Base-by-base conservation (phyloP, 2,888 invertebrate species). In the Cacoxenus indagator region DNA sequence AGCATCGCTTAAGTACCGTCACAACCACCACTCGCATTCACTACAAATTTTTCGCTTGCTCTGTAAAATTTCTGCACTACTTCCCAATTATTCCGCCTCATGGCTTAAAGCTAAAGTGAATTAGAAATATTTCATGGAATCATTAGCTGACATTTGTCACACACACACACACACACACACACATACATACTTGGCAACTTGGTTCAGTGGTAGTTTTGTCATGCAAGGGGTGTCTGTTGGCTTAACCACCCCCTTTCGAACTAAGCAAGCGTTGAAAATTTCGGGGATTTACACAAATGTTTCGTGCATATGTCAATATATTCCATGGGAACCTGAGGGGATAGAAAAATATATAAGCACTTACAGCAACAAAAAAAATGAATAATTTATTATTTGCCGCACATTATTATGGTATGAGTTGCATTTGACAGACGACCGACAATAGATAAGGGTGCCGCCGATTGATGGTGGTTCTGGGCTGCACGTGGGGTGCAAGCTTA, bases 351-450 rank as follows among this genome's bases (percentile, higher is more conserved):
- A 43, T 1, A 61, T 8, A 11, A 61, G 19, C 9, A 22, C 19
- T 4, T 5, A 37, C 14, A 14, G 8, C 14, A 55, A 17, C 24
- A 55, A 55, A 19, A 29, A 62, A 26, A 5, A 24, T 24, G 24
- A 45, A 62, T 62, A 62, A 62, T 62, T 62, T 62, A 62, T 62
- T 43, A 62, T 62, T 43, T 62, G 22, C 17, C 37, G 59, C 22
- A 59, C 29, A 27, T 6, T 57, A n/a, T n/a, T 48, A 2, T 37
- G 37, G 9, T 14, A 37, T 2, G 37, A 37, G 37, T 8, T 8
- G 37, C 14, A 5, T 4, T 1, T 8, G 9, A 5, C 8, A 37
- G 14, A 2, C 5, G 37, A 37, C 37, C 8, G 9, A 1, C 31
- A 9, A 31, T 9, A 31, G 31, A 31, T 9, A 31, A 1, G 9